These are phyloP conservation scores for Liasis olivaceus DNA, from an alignment of 2,797 vertebrate species.

Conservation along the genomic window DNA sequence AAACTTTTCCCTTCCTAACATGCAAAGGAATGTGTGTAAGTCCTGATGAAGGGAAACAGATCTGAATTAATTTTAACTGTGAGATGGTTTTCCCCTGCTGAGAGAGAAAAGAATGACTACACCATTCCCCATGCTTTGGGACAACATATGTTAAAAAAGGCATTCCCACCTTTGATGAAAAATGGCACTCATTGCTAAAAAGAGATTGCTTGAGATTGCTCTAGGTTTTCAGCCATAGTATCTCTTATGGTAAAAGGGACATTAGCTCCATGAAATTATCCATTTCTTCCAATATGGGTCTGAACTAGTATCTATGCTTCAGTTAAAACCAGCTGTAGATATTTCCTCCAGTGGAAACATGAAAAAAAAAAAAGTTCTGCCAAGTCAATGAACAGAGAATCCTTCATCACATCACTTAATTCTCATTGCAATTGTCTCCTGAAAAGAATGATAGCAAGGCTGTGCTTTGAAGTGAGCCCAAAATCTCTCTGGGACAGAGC, in stretches of 20 bases:
- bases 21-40: slow-evolving; percentile 24
- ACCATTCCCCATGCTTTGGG: slow-evolving; percentile 32
- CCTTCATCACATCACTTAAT: neutral
- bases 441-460: neutral
- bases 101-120: slow-evolving; percentile 21
- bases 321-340: neutral
- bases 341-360: neutral
- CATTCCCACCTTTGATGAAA: neutral
- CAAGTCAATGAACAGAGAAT: neutral
- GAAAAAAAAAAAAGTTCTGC: neutral
- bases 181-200: neutral
- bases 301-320: neutral
- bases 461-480: neutral
- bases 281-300: neutral
- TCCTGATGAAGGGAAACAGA: slow-evolving; percentile 39
- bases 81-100: slow-evolving; percentile 31
- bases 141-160: slow-evolving; percentile 41
- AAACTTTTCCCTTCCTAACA: slow-evolving; percentile 53
- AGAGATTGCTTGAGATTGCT: neutral
- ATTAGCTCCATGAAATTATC: neutral
- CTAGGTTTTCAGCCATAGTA: neutral
- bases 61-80: slow-evolving; percentile 71
- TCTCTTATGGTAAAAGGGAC: neutral
- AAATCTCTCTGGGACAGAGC: neutral
- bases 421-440: neutral